Evolutionary conservation across 2,797 vertebrate species (phyloP).

Genomic region (Helarctos malayanus): DNA sequence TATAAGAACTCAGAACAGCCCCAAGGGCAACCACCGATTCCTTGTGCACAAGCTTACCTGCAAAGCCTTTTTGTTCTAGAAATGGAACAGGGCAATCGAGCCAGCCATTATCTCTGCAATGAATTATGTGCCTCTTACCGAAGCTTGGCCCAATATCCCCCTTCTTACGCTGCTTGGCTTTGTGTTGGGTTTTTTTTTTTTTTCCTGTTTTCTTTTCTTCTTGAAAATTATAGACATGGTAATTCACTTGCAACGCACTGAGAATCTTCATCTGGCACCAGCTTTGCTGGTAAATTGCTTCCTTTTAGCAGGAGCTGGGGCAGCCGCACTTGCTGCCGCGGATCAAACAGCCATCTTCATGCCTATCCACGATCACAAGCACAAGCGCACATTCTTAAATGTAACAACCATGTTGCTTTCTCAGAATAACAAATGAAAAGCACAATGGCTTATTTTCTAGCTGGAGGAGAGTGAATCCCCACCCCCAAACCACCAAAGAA

Average conservation of each 20-base stretch:
- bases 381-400: slow-evolving; percentile 32
- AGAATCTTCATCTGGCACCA: slow-evolving; percentile 60
- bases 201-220: slow-evolving; percentile 61
- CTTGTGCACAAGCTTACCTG: not conserved
- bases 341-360: slow-evolving; percentile 33
- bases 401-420: slow-evolving; percentile 60
- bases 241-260: slow-evolving; percentile 35
- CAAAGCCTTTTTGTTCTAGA: slow-evolving; percentile 42
- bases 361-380: slow-evolving; percentile 61
- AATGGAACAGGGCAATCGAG: slow-evolving; percentile 60
- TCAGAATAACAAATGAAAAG: slow-evolving; percentile 76
- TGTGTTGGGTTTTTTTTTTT: not conserved
- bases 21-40: not conserved
- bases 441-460: not conserved
- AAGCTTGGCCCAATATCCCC: not conserved
- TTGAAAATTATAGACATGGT: slow-evolving; percentile 34
- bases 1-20: not conserved
- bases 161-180: slow-evolving; percentile 50
- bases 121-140: slow-evolving; percentile 37
- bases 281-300: slow-evolving; percentile 56
- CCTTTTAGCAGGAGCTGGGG: slow-evolving; percentile 29
- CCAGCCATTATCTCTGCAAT: not conserved
- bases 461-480: not conserved
- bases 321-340: not conserved
- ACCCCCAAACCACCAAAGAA: not conserved